These are phyloP conservation scores for Limosa lapponica DNA, from an alignment of 2,797 vertebrate genomes.

Conservation along the genomic window DNA sequence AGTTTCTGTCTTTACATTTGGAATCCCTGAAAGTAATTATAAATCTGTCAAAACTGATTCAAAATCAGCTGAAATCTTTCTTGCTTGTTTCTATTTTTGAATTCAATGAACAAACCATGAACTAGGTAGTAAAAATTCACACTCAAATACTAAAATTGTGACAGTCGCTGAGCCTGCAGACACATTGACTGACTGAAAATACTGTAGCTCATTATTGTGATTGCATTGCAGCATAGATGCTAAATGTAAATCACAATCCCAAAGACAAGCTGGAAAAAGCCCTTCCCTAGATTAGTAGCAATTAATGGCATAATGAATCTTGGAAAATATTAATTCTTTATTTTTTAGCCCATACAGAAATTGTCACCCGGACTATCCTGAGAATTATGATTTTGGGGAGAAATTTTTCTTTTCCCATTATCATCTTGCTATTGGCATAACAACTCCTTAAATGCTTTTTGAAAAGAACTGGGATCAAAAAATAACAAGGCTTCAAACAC, in stretches of 20 bases:
- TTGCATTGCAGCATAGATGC: not conserved
- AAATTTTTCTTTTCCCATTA: not conserved
- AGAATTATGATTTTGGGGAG: not conserved
- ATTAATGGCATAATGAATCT: not conserved
- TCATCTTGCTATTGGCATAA: not conserved
- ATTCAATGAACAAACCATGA: not conserved
- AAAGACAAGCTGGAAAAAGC: not conserved
- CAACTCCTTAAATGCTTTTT: not conserved
- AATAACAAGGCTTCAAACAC: not conserved
- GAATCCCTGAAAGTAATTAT: not conserved
- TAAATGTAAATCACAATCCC: not conserved
- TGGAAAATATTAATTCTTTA: not conserved
- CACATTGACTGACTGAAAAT: not conserved
- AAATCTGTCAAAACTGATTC: not conserved
- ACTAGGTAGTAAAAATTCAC: not conserved
- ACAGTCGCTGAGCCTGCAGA: not conserved
- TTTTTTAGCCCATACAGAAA: not conserved
- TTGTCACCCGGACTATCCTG: not conserved
- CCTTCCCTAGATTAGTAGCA: not conserved
- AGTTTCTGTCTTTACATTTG: not conserved
- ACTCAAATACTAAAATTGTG: not conserved
- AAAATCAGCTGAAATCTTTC: not conserved
- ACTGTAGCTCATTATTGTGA: not conserved
- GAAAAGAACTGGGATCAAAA: not conserved
- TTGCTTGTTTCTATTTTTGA: not conserved